A percentile compares a stretch with the other conserved stretches of the same genome.
Conservation (phyloP, 2,888 invertebrate genomes). For the Myathropa florea region DNA sequence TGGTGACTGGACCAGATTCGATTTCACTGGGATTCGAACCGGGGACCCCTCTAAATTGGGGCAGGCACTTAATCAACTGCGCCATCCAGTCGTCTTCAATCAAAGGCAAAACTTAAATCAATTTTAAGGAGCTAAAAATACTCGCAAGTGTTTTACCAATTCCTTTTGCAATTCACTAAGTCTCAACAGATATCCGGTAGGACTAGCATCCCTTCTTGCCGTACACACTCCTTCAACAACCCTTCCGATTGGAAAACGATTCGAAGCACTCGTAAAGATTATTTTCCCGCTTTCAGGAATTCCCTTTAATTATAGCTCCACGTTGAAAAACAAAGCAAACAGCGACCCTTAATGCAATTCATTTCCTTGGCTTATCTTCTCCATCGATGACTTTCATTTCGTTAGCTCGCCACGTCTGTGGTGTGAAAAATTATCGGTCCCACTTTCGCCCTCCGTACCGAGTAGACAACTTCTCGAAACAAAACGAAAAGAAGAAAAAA, state of each 20-base stretch:
- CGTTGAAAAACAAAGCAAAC: not conserved
- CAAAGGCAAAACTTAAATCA: too few species aligned
- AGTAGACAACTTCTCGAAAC: not conserved
- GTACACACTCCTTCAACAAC: not conserved
- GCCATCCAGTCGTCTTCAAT: too few species aligned
- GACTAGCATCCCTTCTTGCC: not conserved
- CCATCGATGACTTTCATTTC: constrained; percentile 33
- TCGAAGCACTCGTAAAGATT: not conserved
- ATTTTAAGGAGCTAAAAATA: too few species aligned
- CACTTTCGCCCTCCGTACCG: not conserved
- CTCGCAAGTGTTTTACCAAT: too few species aligned
- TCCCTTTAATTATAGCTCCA: constrained; percentile 22
- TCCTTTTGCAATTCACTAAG: too few species aligned
- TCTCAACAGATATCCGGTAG: too few species aligned
- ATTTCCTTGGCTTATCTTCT: constrained; percentile 25
- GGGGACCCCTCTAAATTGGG: too few species aligned
- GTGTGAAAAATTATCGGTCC: constrained; percentile 4
- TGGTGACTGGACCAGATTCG: too few species aligned
- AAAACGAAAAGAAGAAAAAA: not conserved
- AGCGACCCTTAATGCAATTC: constrained; percentile 30
- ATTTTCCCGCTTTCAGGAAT: not conserved
- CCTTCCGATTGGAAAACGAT: constrained; percentile 20
- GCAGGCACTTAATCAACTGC: too few species aligned
- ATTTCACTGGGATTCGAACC: too few species aligned
- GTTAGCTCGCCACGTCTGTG: not conserved